Evolutionary conservation across 1,140 invertebrate genomes (phyloP), one percentile per base, ranked within the genome.

Genomic region (Leptopilina boulardi): DNA sequence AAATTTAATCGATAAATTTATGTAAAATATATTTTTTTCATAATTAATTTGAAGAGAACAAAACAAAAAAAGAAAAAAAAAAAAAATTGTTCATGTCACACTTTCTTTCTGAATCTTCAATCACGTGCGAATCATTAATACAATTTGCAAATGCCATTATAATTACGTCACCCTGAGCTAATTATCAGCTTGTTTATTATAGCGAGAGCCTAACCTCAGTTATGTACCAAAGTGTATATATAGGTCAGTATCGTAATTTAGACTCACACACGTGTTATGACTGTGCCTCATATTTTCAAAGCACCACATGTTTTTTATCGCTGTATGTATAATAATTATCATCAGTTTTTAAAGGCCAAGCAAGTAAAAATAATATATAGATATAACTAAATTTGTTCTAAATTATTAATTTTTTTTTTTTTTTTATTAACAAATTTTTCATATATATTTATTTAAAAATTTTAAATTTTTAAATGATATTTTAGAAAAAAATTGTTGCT

Each of bases 231-330:
- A 23, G 13, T 15, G 26, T 66, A n/a, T 66, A 30, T 66, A 66
- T 34, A 66, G 59, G 56, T 66, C 56, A 66, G 15, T 66, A 34
- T 66, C 23, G 26, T 66, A 66, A 66, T 66, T 66, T 30, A 30
- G n/a, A 66, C 15, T 30, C 21, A 8, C 26, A 8, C 26, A 66
- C 26, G 23, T 66, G 59, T 66, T 66, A 30, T 30, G 26, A 66
- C 59, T 15, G 23, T 26, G 47, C 47, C 56, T 66, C 23, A 66
- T 30, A 66, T 66, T 30, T 66, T 66, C 56, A 66, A 30, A 30
- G 47, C 56, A 66, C 5, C 15, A 66, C 21, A 66, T 26, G 56
- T 66, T 66, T 30, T 66, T 66, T 66, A 66, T 66, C 56, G 15
- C 13, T 26, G 21, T 66, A 66, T 66, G 30, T 3, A 6, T 2